Percentiles rank a stretch among this genome's conserved stretches.
Conservation (phyloP, 2,888 invertebrate species). For the Drosophila yooni region DNA sequence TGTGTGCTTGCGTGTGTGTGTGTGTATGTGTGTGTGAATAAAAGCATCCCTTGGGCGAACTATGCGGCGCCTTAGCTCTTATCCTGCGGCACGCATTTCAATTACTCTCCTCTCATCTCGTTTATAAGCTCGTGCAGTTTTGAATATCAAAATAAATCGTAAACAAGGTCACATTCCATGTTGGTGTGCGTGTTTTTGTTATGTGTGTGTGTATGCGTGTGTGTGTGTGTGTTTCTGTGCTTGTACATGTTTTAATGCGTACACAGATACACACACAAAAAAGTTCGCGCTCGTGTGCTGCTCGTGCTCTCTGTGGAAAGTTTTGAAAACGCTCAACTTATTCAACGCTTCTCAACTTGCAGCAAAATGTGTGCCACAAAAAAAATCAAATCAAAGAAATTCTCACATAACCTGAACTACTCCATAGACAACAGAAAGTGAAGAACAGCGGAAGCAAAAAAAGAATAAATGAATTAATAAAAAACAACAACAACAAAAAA, state of each 20-base stretch:
- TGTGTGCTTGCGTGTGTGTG: background rate
- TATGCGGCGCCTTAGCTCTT: conserved; percentile 37
- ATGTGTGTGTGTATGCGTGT: conserved; percentile 35
- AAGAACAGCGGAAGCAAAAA: conserved; percentile 32
- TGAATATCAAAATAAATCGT: conserved; percentile 80
- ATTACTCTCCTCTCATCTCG: conserved; percentile 49
- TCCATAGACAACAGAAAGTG: conserved; percentile 73
- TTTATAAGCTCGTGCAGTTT: conserved; percentile 64
- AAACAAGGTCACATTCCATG: conserved; percentile 74
- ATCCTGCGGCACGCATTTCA: conserved; percentile 64
- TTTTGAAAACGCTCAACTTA: conserved; percentile 51
- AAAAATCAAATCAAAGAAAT: conserved; percentile 67
- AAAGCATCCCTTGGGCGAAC: conserved; percentile 53
- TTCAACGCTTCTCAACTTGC: conserved; percentile 61
- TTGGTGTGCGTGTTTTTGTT: conserved; percentile 35
- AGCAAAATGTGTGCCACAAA: conserved; percentile 79
- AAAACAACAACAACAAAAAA: conserved; percentile 19
- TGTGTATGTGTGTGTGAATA: conserved; percentile 15
- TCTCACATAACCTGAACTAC: conserved; percentile 76
- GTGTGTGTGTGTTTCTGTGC: conserved; percentile 23
- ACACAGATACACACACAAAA: conserved; percentile 54
- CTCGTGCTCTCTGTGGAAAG: conserved; percentile 40
- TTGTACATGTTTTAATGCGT: conserved; percentile 19
- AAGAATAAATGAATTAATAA: conserved; percentile 1
- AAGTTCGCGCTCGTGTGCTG: conserved; percentile 25